Conservation (phyloP, 2,888 invertebrate genomes). For the Xestia rhomboidea region DNA sequence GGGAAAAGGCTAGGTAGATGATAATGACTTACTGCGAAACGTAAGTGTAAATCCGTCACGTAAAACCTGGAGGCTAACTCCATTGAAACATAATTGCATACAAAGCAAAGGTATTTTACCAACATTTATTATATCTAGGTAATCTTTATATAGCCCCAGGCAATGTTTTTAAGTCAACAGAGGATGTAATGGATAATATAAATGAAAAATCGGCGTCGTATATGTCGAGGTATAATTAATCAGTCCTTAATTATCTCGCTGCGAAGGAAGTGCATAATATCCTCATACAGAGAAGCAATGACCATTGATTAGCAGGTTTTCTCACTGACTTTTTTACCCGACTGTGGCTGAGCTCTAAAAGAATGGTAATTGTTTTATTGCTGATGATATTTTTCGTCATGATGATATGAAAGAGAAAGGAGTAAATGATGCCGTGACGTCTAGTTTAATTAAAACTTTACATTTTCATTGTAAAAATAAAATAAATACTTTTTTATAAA, state of each 20-base stretch:
- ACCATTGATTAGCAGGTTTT: neutral
- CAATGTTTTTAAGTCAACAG: neutral
- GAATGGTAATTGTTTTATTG: neutral
- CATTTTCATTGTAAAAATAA: too few relatives aligned
- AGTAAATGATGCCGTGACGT: neutral
- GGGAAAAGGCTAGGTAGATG: too few relatives aligned
- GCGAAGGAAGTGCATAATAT: neutral
- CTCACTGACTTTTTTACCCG: neutral
- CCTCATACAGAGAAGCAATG: neutral
- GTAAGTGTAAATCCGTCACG: neutral
- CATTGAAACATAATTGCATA: neutral
- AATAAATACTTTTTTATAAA: too few relatives aligned
- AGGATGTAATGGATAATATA: neutral
- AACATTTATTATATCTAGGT: neutral
- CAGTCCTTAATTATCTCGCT: neutral
- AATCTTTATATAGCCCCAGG: neutral
- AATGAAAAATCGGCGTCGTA: neutral
- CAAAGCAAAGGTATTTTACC: neutral
- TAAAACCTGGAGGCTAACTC: neutral
- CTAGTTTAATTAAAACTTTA: too few relatives aligned
- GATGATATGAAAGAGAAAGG: neutral
- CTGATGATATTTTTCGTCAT: neutral
- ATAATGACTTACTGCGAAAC: neutral
- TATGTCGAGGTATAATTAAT: neutral
- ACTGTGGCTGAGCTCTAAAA: neutral